Conservation (phyloP, 37 sponge, comb jelly and placozoan genomes). For the Tethya wilhelma region DNA sequence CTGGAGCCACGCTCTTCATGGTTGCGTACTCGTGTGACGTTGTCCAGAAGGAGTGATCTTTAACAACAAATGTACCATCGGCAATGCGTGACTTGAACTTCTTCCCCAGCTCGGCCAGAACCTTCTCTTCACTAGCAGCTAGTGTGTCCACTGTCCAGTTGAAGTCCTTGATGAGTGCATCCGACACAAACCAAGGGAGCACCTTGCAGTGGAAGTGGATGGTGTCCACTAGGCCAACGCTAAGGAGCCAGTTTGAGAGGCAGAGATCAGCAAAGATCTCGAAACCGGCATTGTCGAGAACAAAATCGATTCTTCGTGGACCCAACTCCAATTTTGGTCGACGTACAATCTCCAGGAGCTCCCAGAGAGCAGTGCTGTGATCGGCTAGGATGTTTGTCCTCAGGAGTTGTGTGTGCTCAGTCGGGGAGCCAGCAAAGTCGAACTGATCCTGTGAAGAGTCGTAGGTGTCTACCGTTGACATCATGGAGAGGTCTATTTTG, state of each 20-base stretch:
- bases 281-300: constrained; percentile 95
- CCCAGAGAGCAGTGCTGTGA: constrained; percentile 66
- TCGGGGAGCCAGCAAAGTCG: neutral
- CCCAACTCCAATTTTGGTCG: constrained; percentile 10
- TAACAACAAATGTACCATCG: constrained; percentile 50
- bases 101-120: constrained; percentile 57
- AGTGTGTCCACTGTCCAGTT: constrained; percentile 82
- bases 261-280: constrained; percentile 96
- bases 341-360: constrained; percentile 62
- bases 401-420: constrained; percentile 34
- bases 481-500: constrained; percentile 93
- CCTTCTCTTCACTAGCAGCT: constrained; percentile 6
- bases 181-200: constrained; percentile 99
- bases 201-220: constrained; percentile 90
- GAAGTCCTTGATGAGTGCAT: constrained; percentile 80
- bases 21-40: constrained; percentile 84
- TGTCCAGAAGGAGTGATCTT: constrained; percentile 94
- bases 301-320: constrained; percentile 75
- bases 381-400: constrained; percentile 73
- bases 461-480: constrained; percentile 69
- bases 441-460: constrained; percentile 28
- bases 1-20: constrained; percentile 82
- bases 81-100: constrained; percentile 60
- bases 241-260: constrained; percentile 85
- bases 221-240: constrained; percentile 41